Evolutionary conservation across 2,888 invertebrate species (phyloP).

Genomic region (Schrankia costaestrigalis): DNA sequence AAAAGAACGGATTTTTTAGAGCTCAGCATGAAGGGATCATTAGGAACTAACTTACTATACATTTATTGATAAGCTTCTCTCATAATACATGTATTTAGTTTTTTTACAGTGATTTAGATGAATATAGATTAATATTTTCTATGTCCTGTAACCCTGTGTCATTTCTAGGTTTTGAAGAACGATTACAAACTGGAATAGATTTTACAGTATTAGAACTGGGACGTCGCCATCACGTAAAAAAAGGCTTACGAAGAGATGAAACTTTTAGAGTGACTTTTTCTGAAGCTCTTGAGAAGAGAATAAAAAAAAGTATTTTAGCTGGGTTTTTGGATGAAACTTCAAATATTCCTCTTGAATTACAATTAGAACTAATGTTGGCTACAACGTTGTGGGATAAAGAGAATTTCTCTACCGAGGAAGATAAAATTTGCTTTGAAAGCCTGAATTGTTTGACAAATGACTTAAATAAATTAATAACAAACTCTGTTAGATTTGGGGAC

Average conservation of each 20-base stretch:
- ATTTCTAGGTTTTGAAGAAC: slow-evolving; percentile 56
- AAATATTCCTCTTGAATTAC: slow-evolving; percentile 48
- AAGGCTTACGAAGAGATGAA: slow-evolving; percentile 37
- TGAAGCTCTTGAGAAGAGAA: slow-evolving; percentile 54
- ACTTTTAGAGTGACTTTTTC: slow-evolving; percentile 44
- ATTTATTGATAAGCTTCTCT: no score
- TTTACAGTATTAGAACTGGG: slow-evolving; percentile 58
- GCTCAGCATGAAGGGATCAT: no score
- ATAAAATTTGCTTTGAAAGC: slow-evolving; percentile 54
- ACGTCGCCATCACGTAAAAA: slow-evolving; percentile 45
- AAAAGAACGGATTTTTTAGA: no score
- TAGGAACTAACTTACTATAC: no score
- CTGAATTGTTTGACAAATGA: slow-evolving; percentile 57
- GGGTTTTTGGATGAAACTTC: slow-evolving; percentile 55
- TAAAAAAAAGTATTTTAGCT: slow-evolving; percentile 51
- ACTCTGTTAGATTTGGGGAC: slow-evolving; percentile 43
- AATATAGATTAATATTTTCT: no score
- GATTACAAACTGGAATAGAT: slow-evolving; percentile 57
- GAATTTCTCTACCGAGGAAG: slow-evolving; percentile 56
- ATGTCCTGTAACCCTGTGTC: no score
- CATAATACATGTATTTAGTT: no score
- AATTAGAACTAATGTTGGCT: slow-evolving; percentile 59
- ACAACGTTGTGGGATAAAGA: slow-evolving; percentile 63
- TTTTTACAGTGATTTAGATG: no score
- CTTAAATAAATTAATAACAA: slow-evolving; percentile 50